Percentiles rank a stretch among this genome's conserved stretches.
These are phyloP conservation scores for Eucidaris tribuloides DNA, from an alignment of 35 echinoderm and acorn worm genomes.

Conservation along the genomic window DNA sequence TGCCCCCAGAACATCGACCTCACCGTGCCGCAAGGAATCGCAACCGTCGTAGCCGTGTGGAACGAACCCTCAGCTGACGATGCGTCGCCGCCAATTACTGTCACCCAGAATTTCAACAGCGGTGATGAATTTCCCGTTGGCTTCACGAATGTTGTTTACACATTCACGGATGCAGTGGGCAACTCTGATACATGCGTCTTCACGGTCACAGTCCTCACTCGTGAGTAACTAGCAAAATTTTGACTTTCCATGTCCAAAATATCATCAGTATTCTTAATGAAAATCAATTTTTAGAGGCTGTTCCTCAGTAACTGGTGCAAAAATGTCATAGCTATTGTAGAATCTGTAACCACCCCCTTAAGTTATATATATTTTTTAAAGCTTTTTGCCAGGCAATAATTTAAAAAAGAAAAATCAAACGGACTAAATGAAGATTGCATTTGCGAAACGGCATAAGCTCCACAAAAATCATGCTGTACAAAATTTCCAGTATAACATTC, in stretches of 20 bases:
- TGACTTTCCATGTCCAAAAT: too few species aligned
- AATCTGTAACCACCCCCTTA: too few species aligned
- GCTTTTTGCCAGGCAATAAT: too few species aligned
- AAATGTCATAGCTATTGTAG: too few species aligned
- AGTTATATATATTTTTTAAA: too few species aligned
- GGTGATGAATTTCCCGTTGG: constrained; percentile 51
- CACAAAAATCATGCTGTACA: too few species aligned
- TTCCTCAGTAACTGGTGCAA: too few species aligned
- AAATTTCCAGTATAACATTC: too few species aligned
- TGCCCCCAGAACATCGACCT: constrained; percentile 36
- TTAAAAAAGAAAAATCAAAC: too few species aligned
- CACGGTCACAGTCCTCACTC: constrained; percentile 1
- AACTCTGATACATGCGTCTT: constrained; percentile 50
- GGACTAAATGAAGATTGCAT: too few species aligned
- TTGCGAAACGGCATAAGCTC: too few species aligned
- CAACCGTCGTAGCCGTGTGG: constrained; percentile 31
- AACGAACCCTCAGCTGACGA: constrained; percentile 66
- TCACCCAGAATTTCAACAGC: constrained; percentile 6
- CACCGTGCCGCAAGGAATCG: neutral
- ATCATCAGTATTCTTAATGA: neutral
- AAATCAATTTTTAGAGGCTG: too few species aligned
- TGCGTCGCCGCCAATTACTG: constrained; percentile 2
- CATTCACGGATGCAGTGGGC: constrained; percentile 12
- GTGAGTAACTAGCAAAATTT: neutral
- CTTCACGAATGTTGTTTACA: constrained; percentile 14